phyloP scores from a whole-genome alignment of 2,888 invertebrate species.

The Drosophila mimica region DNA sequence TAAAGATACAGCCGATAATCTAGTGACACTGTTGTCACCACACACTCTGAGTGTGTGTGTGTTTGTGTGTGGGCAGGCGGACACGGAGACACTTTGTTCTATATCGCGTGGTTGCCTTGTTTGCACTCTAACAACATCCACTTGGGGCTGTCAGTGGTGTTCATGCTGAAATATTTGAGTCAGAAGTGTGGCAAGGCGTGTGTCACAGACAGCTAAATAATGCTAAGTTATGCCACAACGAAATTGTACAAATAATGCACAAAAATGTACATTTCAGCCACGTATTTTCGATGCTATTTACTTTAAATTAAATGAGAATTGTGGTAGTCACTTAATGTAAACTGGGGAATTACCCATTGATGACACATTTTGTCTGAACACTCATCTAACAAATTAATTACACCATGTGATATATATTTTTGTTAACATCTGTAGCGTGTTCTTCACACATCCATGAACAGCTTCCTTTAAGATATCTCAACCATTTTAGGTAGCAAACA shows the following conservation, averaged over 20 bases:
- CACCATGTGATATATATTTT: background rate
- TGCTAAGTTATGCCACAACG: slow-evolving; percentile 36
- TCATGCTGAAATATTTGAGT: slow-evolving; percentile 50
- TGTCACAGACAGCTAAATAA: slow-evolving; percentile 30
- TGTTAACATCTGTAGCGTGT: slow-evolving; percentile 1
- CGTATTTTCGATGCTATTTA: background rate
- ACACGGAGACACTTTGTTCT: slow-evolving; percentile 22
- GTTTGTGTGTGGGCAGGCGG: slow-evolving; percentile 47
- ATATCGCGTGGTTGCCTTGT: slow-evolving; percentile 58
- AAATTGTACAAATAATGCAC: slow-evolving; percentile 1
- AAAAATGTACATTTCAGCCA: background rate
- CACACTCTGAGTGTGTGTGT: slow-evolving; percentile 14
- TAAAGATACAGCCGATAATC: slow-evolving; percentile 52
- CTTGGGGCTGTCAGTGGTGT: slow-evolving; percentile 44
- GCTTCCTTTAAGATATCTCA: slow-evolving; percentile 3
- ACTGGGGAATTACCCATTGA: slow-evolving; percentile 5
- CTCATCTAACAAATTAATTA: background rate
- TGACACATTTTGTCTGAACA: slow-evolving; percentile 2
- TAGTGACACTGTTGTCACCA: slow-evolving; percentile 67
- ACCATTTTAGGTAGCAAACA: slow-evolving; percentile 20
- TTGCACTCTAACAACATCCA: slow-evolving; percentile 73
- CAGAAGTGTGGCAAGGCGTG: slow-evolving; percentile 64
- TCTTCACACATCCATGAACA: slow-evolving; percentile 34
- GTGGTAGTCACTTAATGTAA: background rate
- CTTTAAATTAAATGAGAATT: slow-evolving; percentile 6